phyloP scores from a whole-genome alignment of 2,113 vertebrate genomes.

The Rallus limicola region DNA sequence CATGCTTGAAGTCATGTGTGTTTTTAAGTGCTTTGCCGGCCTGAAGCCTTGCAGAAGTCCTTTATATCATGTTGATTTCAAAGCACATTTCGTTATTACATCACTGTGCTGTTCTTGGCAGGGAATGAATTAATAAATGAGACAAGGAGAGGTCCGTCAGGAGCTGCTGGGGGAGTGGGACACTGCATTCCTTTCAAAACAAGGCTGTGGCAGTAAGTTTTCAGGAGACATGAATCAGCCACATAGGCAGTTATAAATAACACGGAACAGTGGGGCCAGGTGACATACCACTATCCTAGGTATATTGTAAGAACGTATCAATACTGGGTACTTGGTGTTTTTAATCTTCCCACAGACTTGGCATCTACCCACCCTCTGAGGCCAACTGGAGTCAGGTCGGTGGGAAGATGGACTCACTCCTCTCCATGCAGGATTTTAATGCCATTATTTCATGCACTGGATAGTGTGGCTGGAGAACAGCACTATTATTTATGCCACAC shows the following conservation, averaged over 20 bases:
- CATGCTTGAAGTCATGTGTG: conserved; percentile 51
- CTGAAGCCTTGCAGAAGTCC: conserved; percentile 67
- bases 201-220: conserved; percentile 9
- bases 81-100: conserved; percentile 59
- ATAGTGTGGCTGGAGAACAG: background rate
- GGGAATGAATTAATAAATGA: conserved; percentile 65
- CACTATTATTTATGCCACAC: background rate
- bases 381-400: background rate
- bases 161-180: conserved; percentile 49
- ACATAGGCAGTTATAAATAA: conserved; percentile 39
- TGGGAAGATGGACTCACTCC: background rate
- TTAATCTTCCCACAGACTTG: background rate
- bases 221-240: conserved; percentile 48
- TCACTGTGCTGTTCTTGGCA: conserved; percentile 57
- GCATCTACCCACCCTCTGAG: background rate
- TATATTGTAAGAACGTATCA: background rate
- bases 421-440: background rate
- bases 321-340: background rate
- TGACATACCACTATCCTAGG: background rate
- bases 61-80: conserved; percentile 68
- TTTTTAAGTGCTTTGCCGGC: conserved; percentile 62
- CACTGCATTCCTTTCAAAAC: conserved; percentile 46
- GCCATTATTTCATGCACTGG: background rate
- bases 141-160: conserved; percentile 42
- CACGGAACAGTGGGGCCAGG: accelerated